Evolutionary conservation across 1,140 invertebrate genomes (phyloP).

Genomic region (Odontomachus brunneus): DNA sequence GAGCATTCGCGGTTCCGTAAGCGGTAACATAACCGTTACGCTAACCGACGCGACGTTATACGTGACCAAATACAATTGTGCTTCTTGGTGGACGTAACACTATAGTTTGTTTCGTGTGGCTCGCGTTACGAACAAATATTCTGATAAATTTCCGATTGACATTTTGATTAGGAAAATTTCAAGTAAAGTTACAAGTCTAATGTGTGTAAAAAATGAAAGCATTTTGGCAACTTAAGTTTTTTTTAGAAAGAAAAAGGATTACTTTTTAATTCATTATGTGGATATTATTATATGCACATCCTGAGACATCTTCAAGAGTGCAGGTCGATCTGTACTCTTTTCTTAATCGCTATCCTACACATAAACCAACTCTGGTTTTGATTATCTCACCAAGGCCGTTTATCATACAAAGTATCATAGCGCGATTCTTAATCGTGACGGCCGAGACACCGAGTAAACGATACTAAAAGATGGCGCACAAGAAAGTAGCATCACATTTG

Average conservation of each 20-base stretch:
- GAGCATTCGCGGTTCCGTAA: conserved; percentile 54
- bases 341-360: background rate
- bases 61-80: background rate
- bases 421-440: conserved; percentile 7
- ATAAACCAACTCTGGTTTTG: background rate
- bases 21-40: conserved; percentile 40
- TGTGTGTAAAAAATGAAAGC: background rate
- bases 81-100: background rate
- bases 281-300: background rate
- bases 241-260: background rate
- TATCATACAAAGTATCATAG: conserved; percentile 48
- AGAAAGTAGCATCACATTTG: background rate
- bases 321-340: conserved; percentile 2
- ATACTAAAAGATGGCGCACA: background rate
- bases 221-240: background rate
- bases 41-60: conserved; percentile 61
- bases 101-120: background rate
- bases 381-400: conserved; percentile 25
- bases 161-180: background rate
- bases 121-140: background rate
- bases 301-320: background rate
- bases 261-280: background rate
- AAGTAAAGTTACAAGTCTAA: background rate
- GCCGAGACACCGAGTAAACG: conserved; percentile 10
- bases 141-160: background rate